Base-by-base conservation (phyloP, 2,113 vertebrate species). In the Lonchura striata region DNA sequence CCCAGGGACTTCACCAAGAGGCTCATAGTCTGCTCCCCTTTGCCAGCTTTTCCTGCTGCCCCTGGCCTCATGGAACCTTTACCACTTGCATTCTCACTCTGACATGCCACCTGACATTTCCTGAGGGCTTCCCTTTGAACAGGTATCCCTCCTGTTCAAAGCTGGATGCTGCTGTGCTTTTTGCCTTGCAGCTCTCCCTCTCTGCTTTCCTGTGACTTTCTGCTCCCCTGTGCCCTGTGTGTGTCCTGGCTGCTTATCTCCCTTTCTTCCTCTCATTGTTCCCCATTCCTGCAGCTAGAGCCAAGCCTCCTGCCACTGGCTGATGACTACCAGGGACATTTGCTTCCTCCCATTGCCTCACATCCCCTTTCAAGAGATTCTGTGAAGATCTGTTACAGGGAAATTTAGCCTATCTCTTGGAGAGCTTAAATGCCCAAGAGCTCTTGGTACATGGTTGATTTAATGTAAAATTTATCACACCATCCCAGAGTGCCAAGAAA, bases 241-340 rank as follows among this genome's bases (percentile, higher is more conserved):
- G 82, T 59, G 96, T 96, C 88, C 94, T 86, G 85, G 54, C 76
- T 59, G 31, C 64, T 92, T 94, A 90, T 95, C 64, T 92, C n/a
- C 53, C 16, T 49, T 61, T 93, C 46, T 95, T 95, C 92, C 39
- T 1, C 47, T 54, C 79, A 83, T 86, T 91, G 85, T 94, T 78
- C 39, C 39, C 39, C 39, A 39, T 39, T 39, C 39, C 44, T 11
- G 25, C 75, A 50, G 85, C 85, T n/a, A 56, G 7, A 71, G 61
- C 41, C 14, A 3, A 79, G 65, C 30, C 69, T 82, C 35, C 30
- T 8, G 3, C 54, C 2, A 3, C 54, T 0, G 2, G 20, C 64
- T 54, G 35, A 9, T 42, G 46, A 18, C 24, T 25, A 37, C 50
- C 44, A 41, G 66, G 57, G 53, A 30, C 5, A 0, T 78, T 82